Percentiles rank a stretch among this genome's conserved stretches.
These are phyloP conservation scores for Tetragonisca angustula DNA, from an alignment of 2,888 invertebrate species.

Conservation along the genomic window DNA sequence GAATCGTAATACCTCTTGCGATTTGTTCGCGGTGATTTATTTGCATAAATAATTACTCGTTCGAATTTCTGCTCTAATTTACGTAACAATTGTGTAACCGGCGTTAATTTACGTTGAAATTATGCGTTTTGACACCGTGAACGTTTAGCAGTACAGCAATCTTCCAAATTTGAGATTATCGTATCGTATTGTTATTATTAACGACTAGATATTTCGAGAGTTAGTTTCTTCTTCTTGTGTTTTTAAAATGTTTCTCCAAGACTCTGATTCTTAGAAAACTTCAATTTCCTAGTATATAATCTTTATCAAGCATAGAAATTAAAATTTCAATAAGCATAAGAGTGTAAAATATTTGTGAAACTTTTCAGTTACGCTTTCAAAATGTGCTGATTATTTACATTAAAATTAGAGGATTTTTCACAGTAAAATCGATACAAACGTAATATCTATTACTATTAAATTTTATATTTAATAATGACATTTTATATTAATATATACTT, in stretches of 20 bases:
- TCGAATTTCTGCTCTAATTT: slow-evolving; percentile 13
- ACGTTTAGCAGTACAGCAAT: background rate
- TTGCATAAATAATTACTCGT: slow-evolving; percentile 31
- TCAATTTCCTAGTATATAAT: background rate
- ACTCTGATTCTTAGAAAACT: no score
- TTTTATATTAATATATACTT: background rate
- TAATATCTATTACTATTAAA: background rate
- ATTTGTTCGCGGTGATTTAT: slow-evolving; percentile 17
- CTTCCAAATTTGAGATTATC: background rate
- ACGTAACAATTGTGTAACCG: background rate
- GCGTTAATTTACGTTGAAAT: background rate
- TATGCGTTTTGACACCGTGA: background rate
- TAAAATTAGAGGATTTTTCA: no score
- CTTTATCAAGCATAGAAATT: background rate
- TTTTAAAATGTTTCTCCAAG: no score
- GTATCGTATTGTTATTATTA: background rate
- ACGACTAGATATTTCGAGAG: no score
- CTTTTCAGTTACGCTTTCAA: no score
- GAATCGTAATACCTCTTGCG: slow-evolving; percentile 24
- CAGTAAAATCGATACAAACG: background rate
- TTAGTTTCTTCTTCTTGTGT: no score
- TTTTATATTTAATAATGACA: background rate
- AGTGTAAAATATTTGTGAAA: no score
- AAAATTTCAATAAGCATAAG: no score
- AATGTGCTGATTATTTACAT: no score